These are phyloP conservation scores for Darwinula stevensoni DNA, from an alignment of 2,888 invertebrate genomes.

Conservation along the genomic window DNA sequence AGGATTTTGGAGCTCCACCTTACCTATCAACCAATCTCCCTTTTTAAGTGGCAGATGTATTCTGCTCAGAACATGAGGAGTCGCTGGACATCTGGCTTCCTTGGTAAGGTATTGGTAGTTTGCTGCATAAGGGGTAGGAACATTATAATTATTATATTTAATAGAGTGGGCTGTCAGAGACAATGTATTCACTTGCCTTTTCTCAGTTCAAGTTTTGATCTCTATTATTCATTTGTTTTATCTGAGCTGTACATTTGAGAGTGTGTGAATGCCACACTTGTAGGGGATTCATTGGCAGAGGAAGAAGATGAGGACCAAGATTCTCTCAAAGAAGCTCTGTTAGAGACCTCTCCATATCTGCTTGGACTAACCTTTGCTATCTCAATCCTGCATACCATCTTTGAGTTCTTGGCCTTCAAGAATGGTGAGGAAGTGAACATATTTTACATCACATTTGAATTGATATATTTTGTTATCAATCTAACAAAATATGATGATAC, in stretches of 20 bases:
- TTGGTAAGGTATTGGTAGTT: constrained; percentile 28
- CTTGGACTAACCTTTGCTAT: constrained; percentile 67
- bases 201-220: constrained; percentile 15
- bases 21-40: constrained; percentile 43
- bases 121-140: too few relatives aligned
- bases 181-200: too few relatives aligned
- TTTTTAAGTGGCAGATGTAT: constrained; percentile 96
- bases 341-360: constrained; percentile 89
- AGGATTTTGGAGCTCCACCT: constrained; percentile 19
- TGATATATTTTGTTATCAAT: constrained; percentile 6
- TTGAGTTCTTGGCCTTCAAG: constrained; percentile 95
- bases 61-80: constrained; percentile 81
- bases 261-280: constrained; percentile 23
- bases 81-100: constrained; percentile 34
- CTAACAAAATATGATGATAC: too few relatives aligned
- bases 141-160: too few relatives aligned
- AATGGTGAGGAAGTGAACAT: too few relatives aligned
- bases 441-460: constrained; percentile 3
- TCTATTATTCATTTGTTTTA: not conserved
- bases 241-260: too few relatives aligned
- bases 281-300: not conserved
- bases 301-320: constrained; percentile 25
- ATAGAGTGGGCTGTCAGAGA: too few relatives aligned
- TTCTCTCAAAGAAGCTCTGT: constrained; percentile 63
- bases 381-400: constrained; percentile 82